Percentiles rank a stretch among this genome's conserved stretches.
phyloP scores from a whole-genome alignment of 64 coral and sea anemone genomes.

The Porites australiensis region DNA sequence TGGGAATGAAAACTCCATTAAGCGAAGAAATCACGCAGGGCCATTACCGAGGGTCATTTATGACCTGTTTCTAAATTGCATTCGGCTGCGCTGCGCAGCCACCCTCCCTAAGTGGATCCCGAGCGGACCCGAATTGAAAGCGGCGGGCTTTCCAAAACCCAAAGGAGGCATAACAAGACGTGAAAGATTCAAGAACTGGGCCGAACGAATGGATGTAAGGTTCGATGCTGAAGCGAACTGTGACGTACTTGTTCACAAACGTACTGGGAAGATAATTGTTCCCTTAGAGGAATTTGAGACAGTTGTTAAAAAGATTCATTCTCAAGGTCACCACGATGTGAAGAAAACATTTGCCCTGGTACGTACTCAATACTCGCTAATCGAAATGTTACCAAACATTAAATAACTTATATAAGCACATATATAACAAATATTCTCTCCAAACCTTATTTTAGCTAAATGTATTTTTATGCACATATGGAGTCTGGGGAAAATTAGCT shows the following conservation, averaged over 20 bases:
- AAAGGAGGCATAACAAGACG: slow-evolving; percentile 80
- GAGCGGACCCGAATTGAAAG: slow-evolving; percentile 85
- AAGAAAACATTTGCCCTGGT: slow-evolving; percentile 77
- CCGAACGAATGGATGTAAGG: slow-evolving; percentile 82
- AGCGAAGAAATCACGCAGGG: slow-evolving; percentile 72
- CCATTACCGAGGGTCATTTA: slow-evolving; percentile 70
- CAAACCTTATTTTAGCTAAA: too few species aligned
- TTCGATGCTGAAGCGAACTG: slow-evolving; percentile 54
- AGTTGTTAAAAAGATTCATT: slow-evolving; percentile 73
- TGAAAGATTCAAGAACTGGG: slow-evolving; percentile 92
- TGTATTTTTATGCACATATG: too few species aligned
- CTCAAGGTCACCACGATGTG: slow-evolving; percentile 55
- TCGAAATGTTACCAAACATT: too few species aligned
- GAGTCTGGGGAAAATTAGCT: too few species aligned
- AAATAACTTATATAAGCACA: too few species aligned
- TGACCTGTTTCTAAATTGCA: slow-evolving; percentile 70
- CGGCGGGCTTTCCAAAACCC: slow-evolving; percentile 92
- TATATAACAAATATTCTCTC: too few species aligned
- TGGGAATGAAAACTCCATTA: slow-evolving; percentile 20
- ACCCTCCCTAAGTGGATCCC: slow-evolving; percentile 65
- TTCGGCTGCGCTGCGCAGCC: slow-evolving; percentile 62
- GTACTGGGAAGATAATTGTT: slow-evolving; percentile 94
- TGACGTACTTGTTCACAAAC: slow-evolving; percentile 72
- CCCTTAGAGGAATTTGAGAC: slow-evolving; percentile 90
- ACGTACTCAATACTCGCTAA: not conserved